Percentiles rank a stretch among this genome's conserved stretches.
Evolutionary conservation across 1,140 invertebrate genomes (phyloP).

Genomic region (Pseudomyrmex cubaensis): DNA sequence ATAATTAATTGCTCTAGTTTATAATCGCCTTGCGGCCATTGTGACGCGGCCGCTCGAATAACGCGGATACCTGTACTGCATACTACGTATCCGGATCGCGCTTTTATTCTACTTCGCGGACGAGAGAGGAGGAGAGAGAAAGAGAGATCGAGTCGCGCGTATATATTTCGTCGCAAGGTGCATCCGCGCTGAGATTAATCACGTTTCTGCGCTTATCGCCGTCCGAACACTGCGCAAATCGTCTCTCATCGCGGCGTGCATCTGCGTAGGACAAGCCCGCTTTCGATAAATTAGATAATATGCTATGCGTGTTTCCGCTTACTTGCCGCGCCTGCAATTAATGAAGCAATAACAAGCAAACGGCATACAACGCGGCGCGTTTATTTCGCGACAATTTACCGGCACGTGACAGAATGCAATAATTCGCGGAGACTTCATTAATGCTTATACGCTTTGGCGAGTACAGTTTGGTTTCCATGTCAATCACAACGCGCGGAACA

Average conservation of each 20-base stretch:
- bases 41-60: slow-evolving; percentile 70
- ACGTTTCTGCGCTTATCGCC: slow-evolving; percentile 10
- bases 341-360: slow-evolving; percentile 62
- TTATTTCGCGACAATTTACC: slow-evolving; percentile 65
- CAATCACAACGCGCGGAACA: slow-evolving; percentile 65
- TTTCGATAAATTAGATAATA: slow-evolving; percentile 54
- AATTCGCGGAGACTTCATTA: slow-evolving; percentile 70
- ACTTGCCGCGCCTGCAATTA: slow-evolving; percentile 58
- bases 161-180: slow-evolving; percentile 27
- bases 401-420: slow-evolving; percentile 67
- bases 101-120: slow-evolving; percentile 45
- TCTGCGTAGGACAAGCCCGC: slow-evolving; percentile 6
- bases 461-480: slow-evolving; percentile 70
- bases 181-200: slow-evolving; percentile 31
- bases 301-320: slow-evolving; percentile 35
- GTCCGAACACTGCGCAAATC: slow-evolving; percentile 5
- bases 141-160: too few relatives aligned
- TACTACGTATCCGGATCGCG: slow-evolving; percentile 25
- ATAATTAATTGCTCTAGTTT: slow-evolving; percentile 81
- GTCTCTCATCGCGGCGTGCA: slow-evolving; percentile 26
- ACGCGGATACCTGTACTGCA: slow-evolving; percentile 67
- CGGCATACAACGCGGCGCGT: slow-evolving; percentile 46
- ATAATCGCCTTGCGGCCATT: slow-evolving; percentile 78
- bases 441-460: slow-evolving; percentile 55
- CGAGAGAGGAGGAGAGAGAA: too few relatives aligned